Conservation (phyloP, 1,140 invertebrate genomes). For the Lutraria rhynchaena region DNA sequence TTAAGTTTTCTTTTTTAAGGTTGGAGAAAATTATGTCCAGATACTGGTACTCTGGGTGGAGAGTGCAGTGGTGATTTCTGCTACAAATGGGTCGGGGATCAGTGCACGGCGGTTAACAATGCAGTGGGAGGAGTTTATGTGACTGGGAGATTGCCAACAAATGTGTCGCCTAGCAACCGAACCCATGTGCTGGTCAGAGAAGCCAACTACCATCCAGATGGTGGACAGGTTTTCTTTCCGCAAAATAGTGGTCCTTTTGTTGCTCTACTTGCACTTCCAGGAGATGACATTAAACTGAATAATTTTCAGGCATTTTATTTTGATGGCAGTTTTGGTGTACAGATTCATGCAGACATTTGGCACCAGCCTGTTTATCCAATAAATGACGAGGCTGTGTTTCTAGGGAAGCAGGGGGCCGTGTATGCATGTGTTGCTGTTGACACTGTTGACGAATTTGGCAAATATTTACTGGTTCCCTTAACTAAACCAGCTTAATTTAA, state of each 20-base stretch:
- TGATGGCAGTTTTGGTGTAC: slow-evolving; percentile 62
- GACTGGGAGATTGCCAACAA: slow-evolving; percentile 56
- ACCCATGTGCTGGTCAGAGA: slow-evolving; percentile 58
- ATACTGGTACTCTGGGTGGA: slow-evolving; percentile 52
- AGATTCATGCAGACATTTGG: slow-evolving; percentile 63
- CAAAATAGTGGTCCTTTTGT: slow-evolving; percentile 56
- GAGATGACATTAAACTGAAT: slow-evolving; percentile 58
- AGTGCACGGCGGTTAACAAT: slow-evolving; percentile 56
- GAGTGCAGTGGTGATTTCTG: slow-evolving; percentile 58
- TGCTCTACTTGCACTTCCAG: slow-evolving; percentile 53
- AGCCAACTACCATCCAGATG: slow-evolving; percentile 60
- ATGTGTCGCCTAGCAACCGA: slow-evolving; percentile 51
- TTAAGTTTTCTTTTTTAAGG: slow-evolving; percentile 21
- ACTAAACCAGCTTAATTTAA: not conserved
- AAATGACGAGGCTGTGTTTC: slow-evolving; percentile 54
- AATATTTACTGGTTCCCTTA: slow-evolving; percentile 55
- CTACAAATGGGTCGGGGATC: slow-evolving; percentile 60
- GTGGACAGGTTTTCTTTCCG: slow-evolving; percentile 62
- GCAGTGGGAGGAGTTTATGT: slow-evolving; percentile 59
- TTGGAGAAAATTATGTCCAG: slow-evolving; percentile 56
- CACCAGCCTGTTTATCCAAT: slow-evolving; percentile 61
- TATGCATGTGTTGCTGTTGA: slow-evolving; percentile 61
- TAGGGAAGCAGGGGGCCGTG: slow-evolving; percentile 63
- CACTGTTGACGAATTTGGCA: slow-evolving; percentile 56
- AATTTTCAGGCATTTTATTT: slow-evolving; percentile 64